Conservation (phyloP, 2,888 invertebrate species). For the Dasypogon diadema region DNA sequence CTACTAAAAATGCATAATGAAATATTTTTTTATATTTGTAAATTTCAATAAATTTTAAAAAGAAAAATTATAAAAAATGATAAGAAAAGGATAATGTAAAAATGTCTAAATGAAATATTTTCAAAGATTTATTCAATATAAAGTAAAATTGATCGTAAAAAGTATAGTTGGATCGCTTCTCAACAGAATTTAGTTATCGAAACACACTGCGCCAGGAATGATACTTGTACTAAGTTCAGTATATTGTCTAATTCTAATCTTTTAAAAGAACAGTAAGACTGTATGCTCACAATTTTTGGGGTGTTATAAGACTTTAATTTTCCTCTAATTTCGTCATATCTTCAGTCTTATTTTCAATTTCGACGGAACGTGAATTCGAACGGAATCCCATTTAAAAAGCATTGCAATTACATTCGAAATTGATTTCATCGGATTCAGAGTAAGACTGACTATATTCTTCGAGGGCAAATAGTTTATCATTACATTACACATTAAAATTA, state of each 20-base stretch:
- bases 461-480: too few species aligned
- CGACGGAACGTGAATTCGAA: too few species aligned
- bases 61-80: slow-evolving; percentile 34
- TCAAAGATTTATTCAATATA: slow-evolving; percentile 6
- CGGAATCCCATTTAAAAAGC: too few species aligned
- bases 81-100: slow-evolving; percentile 40
- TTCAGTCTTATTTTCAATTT: too few species aligned
- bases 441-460: too few species aligned
- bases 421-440: too few species aligned
- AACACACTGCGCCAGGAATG: background rate
- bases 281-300: background rate
- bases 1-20: slow-evolving; percentile 44
- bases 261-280: background rate
- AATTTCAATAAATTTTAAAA: slow-evolving; percentile 51
- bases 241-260: background rate
- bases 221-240: background rate
- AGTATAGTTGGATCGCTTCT: slow-evolving; percentile 18
- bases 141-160: background rate
- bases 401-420: too few species aligned
- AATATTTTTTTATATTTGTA: slow-evolving; percentile 52
- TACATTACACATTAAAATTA: too few species aligned
- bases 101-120: slow-evolving; percentile 29
- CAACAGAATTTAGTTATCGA: background rate
- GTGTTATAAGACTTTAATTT: background rate
- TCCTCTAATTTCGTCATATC: background rate